Evolutionary conservation across 2,113 vertebrate genomes (phyloP).

Genomic region (Hyperopisus bebe): DNA sequence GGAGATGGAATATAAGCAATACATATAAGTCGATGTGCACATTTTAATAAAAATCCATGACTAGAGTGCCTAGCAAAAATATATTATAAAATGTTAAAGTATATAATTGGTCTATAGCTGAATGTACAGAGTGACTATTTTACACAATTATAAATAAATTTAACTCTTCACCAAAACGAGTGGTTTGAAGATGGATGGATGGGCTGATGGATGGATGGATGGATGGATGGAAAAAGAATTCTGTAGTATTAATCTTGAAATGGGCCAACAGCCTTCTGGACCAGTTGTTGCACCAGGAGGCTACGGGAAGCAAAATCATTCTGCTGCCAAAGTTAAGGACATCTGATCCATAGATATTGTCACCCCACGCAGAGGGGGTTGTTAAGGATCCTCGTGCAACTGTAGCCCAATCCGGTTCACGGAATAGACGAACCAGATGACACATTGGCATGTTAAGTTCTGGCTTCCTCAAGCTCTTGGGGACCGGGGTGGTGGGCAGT

Average conservation of each 20-base stretch:
- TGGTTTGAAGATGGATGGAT: neutral
- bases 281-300: neutral
- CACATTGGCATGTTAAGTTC: neutral
- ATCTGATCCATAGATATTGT: neutral
- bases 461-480: neutral
- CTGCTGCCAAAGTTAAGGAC: neutral
- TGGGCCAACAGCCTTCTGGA: neutral
- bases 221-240: neutral
- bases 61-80: neutral
- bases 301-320: neutral
- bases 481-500: neutral
- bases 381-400: neutral
- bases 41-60: neutral
- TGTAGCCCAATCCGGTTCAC: neutral
- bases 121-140: neutral
- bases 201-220: neutral
- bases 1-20: neutral
- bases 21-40: neutral
- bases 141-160: neutral
- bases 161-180: neutral
- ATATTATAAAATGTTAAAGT: neutral
- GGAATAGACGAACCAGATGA: neutral
- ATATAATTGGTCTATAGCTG: neutral
- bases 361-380: neutral
- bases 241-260: neutral